These are phyloP conservation scores for Cosmia trapezina DNA, from an alignment of 2,888 invertebrate genomes.

Conservation along the genomic window DNA sequence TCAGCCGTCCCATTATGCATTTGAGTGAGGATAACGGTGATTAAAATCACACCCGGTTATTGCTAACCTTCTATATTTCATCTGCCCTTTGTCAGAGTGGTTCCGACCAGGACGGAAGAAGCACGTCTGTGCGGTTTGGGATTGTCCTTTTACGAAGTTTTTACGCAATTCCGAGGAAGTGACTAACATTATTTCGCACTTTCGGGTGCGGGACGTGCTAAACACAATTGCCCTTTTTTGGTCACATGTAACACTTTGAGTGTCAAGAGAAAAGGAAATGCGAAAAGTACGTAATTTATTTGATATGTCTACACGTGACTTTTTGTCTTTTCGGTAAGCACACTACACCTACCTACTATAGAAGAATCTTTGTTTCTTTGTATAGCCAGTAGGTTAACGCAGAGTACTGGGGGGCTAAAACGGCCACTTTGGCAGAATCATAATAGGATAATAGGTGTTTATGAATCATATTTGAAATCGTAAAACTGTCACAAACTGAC, in stretches of 20 bases:
- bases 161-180: constrained; percentile 64
- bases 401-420: no score
- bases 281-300: constrained; percentile 48
- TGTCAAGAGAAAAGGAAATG: constrained; percentile 31
- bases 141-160: constrained; percentile 66
- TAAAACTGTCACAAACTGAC: no score
- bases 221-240: constrained; percentile 62
- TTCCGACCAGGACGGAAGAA: constrained; percentile 24
- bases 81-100: constrained; percentile 15
- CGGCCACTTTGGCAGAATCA: no score
- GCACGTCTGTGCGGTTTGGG: constrained; percentile 64
- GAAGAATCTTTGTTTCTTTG: neutral
- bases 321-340: neutral
- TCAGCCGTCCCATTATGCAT: no score
- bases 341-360: neutral
- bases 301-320: constrained; percentile 24
- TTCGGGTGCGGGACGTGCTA: constrained; percentile 63
- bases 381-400: neutral
- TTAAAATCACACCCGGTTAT: no score
- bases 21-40: no score
- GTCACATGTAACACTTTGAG: constrained; percentile 46
- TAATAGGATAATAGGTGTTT: no score
- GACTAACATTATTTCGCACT: constrained; percentile 73
- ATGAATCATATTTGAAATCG: no score
- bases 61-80: constrained; percentile 37